Conservation (phyloP, 2,113 vertebrate species). For the Donacobius atricapilla region DNA sequence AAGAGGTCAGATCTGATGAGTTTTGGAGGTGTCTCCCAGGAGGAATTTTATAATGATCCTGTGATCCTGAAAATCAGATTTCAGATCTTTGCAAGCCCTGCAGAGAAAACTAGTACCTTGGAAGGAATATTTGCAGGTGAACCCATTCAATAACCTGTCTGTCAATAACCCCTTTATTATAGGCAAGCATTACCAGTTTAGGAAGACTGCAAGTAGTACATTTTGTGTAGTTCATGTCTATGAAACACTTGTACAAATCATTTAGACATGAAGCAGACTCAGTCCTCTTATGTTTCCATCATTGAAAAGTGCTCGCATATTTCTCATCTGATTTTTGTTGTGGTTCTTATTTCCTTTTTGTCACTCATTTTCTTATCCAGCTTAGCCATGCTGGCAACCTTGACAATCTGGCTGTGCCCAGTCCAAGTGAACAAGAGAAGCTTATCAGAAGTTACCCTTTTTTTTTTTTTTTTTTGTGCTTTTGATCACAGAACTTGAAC, state of each 20-base stretch:
- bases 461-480: background rate
- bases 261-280: background rate
- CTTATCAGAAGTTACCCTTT: conserved; percentile 14
- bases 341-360: background rate
- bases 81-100: background rate
- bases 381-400: background rate
- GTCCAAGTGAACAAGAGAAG: conserved; percentile 36
- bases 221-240: background rate
- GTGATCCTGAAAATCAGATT: background rate
- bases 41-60: background rate
- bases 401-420: background rate
- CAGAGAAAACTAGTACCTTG: background rate
- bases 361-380: conserved; percentile 37
- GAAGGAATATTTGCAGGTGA: background rate
- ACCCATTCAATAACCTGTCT: background rate
- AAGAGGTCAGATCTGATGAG: background rate
- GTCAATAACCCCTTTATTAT: background rate
- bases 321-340: background rate
- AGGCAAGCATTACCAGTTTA: background rate
- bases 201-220: background rate
- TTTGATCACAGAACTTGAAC: conserved; percentile 44
- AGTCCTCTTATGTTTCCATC: background rate
- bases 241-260: background rate
- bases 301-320: background rate
- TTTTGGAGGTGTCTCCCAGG: background rate